phyloP scores from a whole-genome alignment of 2,797 vertebrate species.

The Lophotriccus pileatus region DNA sequence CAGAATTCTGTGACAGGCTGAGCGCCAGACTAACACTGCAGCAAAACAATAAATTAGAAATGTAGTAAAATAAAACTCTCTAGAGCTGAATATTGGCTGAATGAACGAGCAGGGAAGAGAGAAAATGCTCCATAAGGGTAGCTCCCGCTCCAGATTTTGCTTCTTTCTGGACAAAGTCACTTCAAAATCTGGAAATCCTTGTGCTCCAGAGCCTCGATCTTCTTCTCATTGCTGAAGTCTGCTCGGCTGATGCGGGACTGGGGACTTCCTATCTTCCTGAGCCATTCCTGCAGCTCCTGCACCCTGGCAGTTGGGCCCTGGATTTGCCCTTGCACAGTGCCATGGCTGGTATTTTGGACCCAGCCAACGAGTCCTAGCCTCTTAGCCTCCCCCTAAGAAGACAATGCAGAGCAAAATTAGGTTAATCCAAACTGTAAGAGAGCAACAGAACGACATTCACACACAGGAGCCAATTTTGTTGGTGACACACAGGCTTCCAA shows the following conservation, averaged over 20 bases:
- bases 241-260: slow-evolving; percentile 84
- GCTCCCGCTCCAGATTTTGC: accelerated
- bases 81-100: background rate
- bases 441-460: background rate
- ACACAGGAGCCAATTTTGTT: accelerated
- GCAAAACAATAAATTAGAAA: background rate
- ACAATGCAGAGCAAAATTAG: background rate
- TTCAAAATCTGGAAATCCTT: slow-evolving; percentile 82
- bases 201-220: slow-evolving; percentile 77
- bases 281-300: slow-evolving; percentile 88
- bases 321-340: slow-evolving; percentile 89
- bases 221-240: slow-evolving; percentile 87
- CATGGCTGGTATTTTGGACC: slow-evolving; percentile 87
- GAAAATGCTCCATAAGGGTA: accelerated
- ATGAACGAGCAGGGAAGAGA: background rate
- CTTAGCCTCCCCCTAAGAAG: slow-evolving; percentile 84
- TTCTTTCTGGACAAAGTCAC: background rate
- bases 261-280: slow-evolving; percentile 87
- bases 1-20: accelerated
- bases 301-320: slow-evolving; percentile 83
- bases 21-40: background rate
- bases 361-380: slow-evolving; percentile 91
- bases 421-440: background rate
- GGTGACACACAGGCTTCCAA: background rate
- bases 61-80: background rate